These are phyloP conservation scores for Synergus umbraculus DNA, from an alignment of 2,888 invertebrate genomes.

Conservation along the genomic window DNA sequence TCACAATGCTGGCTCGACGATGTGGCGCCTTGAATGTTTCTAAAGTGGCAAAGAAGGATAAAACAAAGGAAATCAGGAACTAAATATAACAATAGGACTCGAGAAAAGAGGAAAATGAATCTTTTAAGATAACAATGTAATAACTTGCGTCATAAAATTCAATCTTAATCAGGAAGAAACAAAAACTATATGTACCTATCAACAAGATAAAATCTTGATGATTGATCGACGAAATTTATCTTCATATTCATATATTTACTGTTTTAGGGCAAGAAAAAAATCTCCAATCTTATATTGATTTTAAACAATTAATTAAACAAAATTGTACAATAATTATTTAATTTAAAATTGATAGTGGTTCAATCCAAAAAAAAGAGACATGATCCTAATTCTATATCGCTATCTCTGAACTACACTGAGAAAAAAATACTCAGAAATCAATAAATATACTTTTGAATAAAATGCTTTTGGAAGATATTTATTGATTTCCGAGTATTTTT, in stretches of 20 bases:
- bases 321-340: too few relatives aligned
- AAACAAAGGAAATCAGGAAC: background rate
- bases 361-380: too few relatives aligned
- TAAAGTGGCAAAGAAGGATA: constrained; percentile 1
- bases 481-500: too few relatives aligned
- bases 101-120: background rate
- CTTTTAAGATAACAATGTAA: background rate
- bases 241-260: background rate
- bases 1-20: constrained; percentile 61
- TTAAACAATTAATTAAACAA: too few relatives aligned
- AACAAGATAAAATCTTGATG: background rate
- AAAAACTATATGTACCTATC: background rate
- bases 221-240: background rate
- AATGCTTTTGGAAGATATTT: too few relatives aligned
- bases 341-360: too few relatives aligned
- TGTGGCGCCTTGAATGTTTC: constrained; percentile 60
- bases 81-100: background rate
- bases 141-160: background rate
- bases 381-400: background rate
- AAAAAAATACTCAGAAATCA: too few relatives aligned
- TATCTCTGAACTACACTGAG: background rate
- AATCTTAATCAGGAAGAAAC: background rate
- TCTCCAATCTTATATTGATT: too few relatives aligned
- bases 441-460: too few relatives aligned
- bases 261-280: background rate